phyloP scores from a whole-genome alignment of 92 coral and sea anemone genomes.

The Galaxea fascicularis region DNA sequence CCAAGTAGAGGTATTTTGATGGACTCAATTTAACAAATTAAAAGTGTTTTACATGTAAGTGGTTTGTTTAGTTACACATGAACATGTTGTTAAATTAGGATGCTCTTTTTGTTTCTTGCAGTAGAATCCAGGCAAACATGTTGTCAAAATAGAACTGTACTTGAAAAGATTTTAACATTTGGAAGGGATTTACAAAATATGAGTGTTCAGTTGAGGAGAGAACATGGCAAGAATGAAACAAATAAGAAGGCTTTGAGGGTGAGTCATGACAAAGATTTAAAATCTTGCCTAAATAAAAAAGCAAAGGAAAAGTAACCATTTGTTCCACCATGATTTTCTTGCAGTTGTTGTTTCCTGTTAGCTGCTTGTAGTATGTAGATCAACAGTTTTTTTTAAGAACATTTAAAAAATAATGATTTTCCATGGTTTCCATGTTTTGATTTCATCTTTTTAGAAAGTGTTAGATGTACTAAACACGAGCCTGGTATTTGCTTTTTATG shows the following conservation, averaged over 20 bases:
- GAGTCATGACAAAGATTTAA: background rate
- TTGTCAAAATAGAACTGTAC: conserved; percentile 81
- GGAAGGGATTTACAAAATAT: conserved; percentile 92
- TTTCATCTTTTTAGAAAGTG: too few relatives aligned
- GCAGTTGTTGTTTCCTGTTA: too few relatives aligned
- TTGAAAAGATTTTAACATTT: conserved; percentile 91
- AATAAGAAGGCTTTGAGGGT: conserved; percentile 95
- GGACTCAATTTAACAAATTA: background rate
- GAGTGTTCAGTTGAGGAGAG: conserved; percentile 90
- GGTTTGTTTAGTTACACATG: background rate
- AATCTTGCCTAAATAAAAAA: too few relatives aligned
- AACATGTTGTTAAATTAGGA: background rate
- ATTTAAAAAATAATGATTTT: too few relatives aligned
- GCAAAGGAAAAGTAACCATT: too few relatives aligned
- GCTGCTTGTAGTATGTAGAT: too few relatives aligned
- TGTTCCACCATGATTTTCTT: background rate
- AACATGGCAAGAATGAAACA: conserved; percentile 94
- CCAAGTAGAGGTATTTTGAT: conserved; percentile 82
- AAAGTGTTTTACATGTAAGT: background rate
- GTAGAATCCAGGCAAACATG: conserved; percentile 80
- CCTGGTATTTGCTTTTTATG: too few relatives aligned
- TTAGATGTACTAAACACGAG: too few relatives aligned
- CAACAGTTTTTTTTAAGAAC: too few relatives aligned
- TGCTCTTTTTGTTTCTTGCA: conserved; percentile 42
- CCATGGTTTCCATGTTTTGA: too few relatives aligned